These are phyloP conservation scores for Gonatopus flavifemur DNA, from an alignment of 1,140 invertebrate species.

Conservation along the genomic window DNA sequence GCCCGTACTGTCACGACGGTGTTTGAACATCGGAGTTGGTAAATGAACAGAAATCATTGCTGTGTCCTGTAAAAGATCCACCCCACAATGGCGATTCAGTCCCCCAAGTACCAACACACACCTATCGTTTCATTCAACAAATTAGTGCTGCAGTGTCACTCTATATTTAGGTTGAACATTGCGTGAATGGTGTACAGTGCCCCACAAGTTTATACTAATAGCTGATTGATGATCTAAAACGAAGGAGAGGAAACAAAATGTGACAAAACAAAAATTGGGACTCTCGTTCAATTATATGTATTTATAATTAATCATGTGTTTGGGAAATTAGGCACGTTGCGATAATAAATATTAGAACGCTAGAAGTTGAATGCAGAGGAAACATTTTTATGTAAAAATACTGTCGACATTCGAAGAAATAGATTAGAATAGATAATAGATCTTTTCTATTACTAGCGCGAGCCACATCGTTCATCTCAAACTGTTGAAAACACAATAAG, in stretches of 20 bases:
- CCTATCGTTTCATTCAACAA: conserved; percentile 54
- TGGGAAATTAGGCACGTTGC: not conserved
- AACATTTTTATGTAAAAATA: no score
- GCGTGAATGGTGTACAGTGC: conserved; percentile 18
- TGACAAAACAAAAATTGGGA: no score
- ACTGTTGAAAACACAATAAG: no score
- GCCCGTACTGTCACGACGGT: no score
- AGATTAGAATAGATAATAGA: no score
- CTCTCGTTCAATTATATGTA: conserved; percentile 4
- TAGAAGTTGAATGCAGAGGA: conserved; percentile 2
- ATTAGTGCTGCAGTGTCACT: conserved; percentile 55
- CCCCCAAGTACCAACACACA: conserved; percentile 45
- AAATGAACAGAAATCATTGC: conserved; percentile 32
- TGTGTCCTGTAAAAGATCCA: conserved; percentile 33
- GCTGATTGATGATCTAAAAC: conserved; percentile 15
- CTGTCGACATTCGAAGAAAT: no score
- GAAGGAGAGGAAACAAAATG: no score
- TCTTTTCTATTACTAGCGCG: no score
- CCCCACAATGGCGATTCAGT: conserved; percentile 40
- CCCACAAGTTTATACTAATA: conserved; percentile 15
- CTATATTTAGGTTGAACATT: conserved; percentile 48
- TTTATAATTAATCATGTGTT: not conserved
- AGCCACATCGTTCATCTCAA: no score
- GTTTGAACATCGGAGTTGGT: conserved; percentile 7
- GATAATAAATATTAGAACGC: conserved; percentile 7